Evolutionary conservation across 2,113 vertebrate species (phyloP).

Genomic region (Megalops atlanticus): DNA sequence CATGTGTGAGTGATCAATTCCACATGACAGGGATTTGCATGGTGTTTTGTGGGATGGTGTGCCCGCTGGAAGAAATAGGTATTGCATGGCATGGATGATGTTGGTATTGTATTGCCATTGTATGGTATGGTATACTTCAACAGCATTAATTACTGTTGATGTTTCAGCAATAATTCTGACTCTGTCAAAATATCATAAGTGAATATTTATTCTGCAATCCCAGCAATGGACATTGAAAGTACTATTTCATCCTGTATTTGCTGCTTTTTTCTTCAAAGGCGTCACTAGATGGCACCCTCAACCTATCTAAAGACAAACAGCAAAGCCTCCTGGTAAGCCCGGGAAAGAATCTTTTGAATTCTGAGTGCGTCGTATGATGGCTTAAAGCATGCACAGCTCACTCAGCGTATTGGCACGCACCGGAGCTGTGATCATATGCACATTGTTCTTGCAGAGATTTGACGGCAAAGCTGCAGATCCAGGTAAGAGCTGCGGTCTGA

Average conservation of each 20-base stretch:
- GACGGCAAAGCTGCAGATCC: constrained; percentile 31
- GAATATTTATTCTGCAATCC: too few relatives aligned
- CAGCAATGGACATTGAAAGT: too few relatives aligned
- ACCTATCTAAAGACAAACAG: constrained; percentile 14
- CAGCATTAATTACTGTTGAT: too few relatives aligned
- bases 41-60: neutral
- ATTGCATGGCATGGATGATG: too few relatives aligned
- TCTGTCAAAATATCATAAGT: too few relatives aligned
- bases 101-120: too few relatives aligned
- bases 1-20: neutral
- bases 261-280: neutral
- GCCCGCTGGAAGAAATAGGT: too few relatives aligned
- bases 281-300: constrained; percentile 53
- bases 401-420: neutral
- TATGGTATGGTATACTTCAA: too few relatives aligned
- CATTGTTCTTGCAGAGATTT: constrained; percentile 30
- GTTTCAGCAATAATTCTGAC: too few relatives aligned
- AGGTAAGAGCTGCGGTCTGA: constrained; percentile 1
- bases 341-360: neutral
- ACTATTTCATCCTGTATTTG: too few relatives aligned
- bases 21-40: neutral
- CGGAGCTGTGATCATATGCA: neutral
- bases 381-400: neutral
- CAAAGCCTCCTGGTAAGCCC: constrained; percentile 1
- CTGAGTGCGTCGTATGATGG: neutral